Conservation (phyloP, 2,888 invertebrate genomes). For the Drosophila basisetae region DNA sequence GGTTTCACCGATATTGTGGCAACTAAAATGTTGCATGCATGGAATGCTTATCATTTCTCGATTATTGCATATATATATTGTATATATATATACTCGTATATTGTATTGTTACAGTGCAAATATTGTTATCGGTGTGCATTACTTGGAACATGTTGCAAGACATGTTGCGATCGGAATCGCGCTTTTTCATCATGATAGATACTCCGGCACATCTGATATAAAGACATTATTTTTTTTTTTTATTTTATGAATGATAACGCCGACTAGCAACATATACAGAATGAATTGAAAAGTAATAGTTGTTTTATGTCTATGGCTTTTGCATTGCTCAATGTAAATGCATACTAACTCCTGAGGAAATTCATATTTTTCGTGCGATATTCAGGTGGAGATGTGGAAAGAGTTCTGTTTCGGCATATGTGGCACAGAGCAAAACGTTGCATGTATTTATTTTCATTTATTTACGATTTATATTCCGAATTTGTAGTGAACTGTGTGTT, state of each 20-base stretch:
- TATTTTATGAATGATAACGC: background rate
- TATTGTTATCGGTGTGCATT: background rate
- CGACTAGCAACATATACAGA: background rate
- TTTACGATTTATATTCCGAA: background rate
- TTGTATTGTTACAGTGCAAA: too few species aligned
- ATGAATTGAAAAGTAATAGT: background rate
- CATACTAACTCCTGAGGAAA: background rate
- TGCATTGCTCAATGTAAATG: background rate
- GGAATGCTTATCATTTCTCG: background rate
- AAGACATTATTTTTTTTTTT: background rate
- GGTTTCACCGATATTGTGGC: background rate
- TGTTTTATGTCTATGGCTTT: background rate
- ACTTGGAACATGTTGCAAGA: background rate
- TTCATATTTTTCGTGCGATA: background rate
- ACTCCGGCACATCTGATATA: background rate
- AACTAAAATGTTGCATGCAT: background rate
- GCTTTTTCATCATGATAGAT: background rate
- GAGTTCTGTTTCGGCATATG: background rate
- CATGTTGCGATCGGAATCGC: background rate
- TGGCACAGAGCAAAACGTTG: too few species aligned
- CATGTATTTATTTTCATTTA: background rate
- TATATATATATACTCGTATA: background rate
- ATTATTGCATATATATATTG: background rate
- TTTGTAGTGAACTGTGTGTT: background rate
- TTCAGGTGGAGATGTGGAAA: background rate